Base-by-base conservation (phyloP, 2,113 vertebrate species). In the Podocnemis expansa region DNA sequence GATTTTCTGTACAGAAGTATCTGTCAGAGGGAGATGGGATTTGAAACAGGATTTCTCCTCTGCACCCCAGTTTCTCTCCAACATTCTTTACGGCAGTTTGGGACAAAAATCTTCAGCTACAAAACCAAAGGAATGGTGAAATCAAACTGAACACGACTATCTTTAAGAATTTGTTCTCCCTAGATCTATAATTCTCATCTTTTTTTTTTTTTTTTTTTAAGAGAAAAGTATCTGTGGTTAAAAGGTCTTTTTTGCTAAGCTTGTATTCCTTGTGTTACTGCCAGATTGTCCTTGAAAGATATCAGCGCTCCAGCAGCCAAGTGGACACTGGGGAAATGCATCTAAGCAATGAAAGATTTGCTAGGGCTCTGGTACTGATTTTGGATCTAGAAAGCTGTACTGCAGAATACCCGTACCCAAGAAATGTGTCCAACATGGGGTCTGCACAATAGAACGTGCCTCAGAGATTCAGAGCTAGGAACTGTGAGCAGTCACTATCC, bases 231-330 rank as follows among this genome's bases (percentile, higher is more conserved):
- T 7, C 25, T 70, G 34, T n/a, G 19, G 60, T 63, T 63, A 49
- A 47, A 47, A 31, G 45, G 25, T 11, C 41, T 78, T 47, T 7
- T 47, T 25, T 87, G 47, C 14, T 19, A 88, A 78, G 10, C 73
- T 91, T 29, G 84, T 29, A 93, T 86, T 82, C 29, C 34, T 85
- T 88, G 22, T 34, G 79, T 80, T 85, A 47, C n/a, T 10, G 51
- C 2, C 21, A 84, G 2, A 56, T 31, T 93, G 52, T 25, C 52
- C 47, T 24, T 25, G 25, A 82, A n/a, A 47, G 13, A 89, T 38
- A 51, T 3, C 22, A 2, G 25, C 82, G 17, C 11, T 88, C 52
- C n/a, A 25, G n/a, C 22, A 58, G 43, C 2, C 54, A n/a, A 58
- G 9, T 54, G 45, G 73, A 29, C 21, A 60, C 49, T 38, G 49